Conservation (phyloP, 2,888 invertebrate species). For the Drosophila anceps region DNA sequence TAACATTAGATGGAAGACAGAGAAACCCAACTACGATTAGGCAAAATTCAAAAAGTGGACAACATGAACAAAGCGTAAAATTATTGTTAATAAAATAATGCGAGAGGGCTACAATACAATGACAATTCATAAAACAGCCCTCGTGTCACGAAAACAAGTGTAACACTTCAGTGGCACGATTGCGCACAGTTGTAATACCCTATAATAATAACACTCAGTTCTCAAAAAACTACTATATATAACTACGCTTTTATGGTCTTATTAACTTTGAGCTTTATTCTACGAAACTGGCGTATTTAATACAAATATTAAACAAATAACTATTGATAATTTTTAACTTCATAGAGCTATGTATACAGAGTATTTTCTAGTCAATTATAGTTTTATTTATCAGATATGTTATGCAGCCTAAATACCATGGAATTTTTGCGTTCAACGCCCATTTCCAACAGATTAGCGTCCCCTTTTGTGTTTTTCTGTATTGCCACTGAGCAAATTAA, state of each 20-base stretch:
- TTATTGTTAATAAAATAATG: slow-evolving; percentile 77
- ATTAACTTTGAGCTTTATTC: background rate
- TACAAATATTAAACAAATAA: background rate
- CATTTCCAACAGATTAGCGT: slow-evolving; percentile 67
- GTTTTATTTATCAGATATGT: too few relatives aligned
- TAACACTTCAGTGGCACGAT: slow-evolving; percentile 37
- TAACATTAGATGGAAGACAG: slow-evolving; percentile 44
- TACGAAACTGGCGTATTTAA: background rate
- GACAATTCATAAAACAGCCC: slow-evolving; percentile 67
- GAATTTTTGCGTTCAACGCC: slow-evolving; percentile 82
- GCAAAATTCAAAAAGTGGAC: slow-evolving; percentile 60
- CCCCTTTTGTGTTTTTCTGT: slow-evolving; percentile 22
- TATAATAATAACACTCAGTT: background rate
- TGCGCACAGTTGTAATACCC: slow-evolving; percentile 13
- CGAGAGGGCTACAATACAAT: slow-evolving; percentile 44
- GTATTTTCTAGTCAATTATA: background rate
- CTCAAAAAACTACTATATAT: too few relatives aligned
- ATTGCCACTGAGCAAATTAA: slow-evolving; percentile 53
- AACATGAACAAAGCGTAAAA: slow-evolving; percentile 79
- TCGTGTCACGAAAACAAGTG: slow-evolving; percentile 63
- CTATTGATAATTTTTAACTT: background rate
- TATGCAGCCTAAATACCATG: slow-evolving; percentile 70
- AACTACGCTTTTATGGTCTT: background rate
- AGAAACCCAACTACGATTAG: slow-evolving; percentile 18
- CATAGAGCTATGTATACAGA: background rate